Evolutionary conservation across 2,797 vertebrate genomes (phyloP), one percentile per base, ranked within the genome.

Genomic region (Todus mexicanus): DNA sequence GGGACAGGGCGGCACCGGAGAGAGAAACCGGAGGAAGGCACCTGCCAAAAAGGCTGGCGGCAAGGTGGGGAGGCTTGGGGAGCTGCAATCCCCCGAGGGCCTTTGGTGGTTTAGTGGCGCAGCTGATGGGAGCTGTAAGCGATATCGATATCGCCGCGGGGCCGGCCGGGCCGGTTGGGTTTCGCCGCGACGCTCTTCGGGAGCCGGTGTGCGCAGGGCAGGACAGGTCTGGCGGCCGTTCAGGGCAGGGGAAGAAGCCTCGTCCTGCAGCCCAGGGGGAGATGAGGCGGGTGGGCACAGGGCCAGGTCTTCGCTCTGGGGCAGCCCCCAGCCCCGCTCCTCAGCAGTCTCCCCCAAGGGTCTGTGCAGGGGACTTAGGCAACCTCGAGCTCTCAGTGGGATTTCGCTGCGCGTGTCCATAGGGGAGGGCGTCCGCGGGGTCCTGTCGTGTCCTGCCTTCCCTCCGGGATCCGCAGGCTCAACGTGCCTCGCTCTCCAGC

Each of bases 161-260:
- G 54, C 43, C 0, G 1, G 40, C 33, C 0, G 0, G 71, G 66
- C 57, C 0, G 4, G 22, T 25, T 68, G 35, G 70, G 35, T 88
- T 75, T 84, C 11, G 2, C 56, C 11, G 3, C 3, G 43, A 4
- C 29, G 71, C 78, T 56, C 29, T 29, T 17, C 29, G 83, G 69
- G 51, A 86, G 63, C 40, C 7, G 6, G 3, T 23, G 10, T 78
- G 78, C 11, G 3, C 79, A 40, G 57, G 54, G 47, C 54, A 75
- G 57, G 54, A 42, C 54, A 75, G 70, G n/a, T 56, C 61, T 71
- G 61, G 14, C 1, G n/a, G 60, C 60, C 51, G 48, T 45, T 56
- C 18, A 26, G 2, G 12, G 68, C 5, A 3, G 17, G 9, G 29
- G 50, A n/a, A n/a, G 15, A 31, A 76, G 4, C 50, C 25, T 25